Conservation (phyloP, 1,140 invertebrate genomes). For the Ericerus pela region DNA sequence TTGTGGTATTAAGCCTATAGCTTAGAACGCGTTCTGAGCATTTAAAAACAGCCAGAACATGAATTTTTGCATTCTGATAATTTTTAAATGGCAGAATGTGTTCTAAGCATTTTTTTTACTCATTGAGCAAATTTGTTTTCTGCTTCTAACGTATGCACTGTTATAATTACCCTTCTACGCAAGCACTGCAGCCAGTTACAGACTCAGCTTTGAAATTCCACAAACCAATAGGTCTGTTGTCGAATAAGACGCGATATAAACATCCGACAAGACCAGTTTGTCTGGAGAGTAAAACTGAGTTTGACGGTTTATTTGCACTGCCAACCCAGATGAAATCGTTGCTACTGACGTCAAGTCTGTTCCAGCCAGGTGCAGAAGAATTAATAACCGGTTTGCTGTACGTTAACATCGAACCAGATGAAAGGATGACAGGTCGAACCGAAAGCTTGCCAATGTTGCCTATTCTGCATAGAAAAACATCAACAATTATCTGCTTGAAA, state of each 20-base stretch:
- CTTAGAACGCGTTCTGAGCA: no score
- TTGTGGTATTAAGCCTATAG: no score
- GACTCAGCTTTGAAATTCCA: constrained; percentile 66
- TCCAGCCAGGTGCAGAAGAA: constrained; percentile 35
- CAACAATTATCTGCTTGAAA: background rate
- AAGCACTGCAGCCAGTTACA: constrained; percentile 54
- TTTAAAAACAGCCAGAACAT: no score
- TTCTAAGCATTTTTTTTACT: no score
- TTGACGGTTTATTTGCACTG: constrained; percentile 31
- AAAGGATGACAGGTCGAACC: constrained; percentile 34
- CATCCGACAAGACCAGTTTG: constrained; percentile 49
- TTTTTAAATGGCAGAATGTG: no score
- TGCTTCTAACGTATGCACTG: background rate
- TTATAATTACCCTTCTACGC: constrained; percentile 48
- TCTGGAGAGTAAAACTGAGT: constrained; percentile 22
- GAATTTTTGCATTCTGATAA: no score
- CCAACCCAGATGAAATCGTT: constrained; percentile 42
- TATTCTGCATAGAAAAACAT: constrained; percentile 31
- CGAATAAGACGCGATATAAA: constrained; percentile 57
- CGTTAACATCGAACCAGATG: constrained; percentile 26
- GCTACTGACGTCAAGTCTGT: constrained; percentile 36
- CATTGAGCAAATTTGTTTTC: no score
- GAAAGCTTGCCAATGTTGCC: constrained; percentile 39
- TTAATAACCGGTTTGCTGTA: constrained; percentile 31
- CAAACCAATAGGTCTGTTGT: constrained; percentile 62